Evolutionary conservation across 2,797 vertebrate genomes (phyloP).

Genomic region (Synanceia verrucosa): DNA sequence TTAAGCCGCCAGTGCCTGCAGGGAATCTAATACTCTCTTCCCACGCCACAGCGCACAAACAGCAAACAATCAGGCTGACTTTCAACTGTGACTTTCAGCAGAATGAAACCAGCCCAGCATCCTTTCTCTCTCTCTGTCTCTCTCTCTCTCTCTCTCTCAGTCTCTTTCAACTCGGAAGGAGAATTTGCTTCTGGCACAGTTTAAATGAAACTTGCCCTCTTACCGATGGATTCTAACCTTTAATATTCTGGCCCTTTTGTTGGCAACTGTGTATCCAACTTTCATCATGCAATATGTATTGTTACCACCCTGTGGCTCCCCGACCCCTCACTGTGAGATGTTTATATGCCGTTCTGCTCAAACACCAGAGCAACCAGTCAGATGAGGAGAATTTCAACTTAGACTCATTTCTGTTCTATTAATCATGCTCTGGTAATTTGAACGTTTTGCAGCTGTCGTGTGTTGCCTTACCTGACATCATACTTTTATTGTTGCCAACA

Average conservation of each 20-base stretch:
- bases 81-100: constrained; percentile 80
- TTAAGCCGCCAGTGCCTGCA: constrained; percentile 68
- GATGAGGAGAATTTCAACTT: constrained; percentile 50
- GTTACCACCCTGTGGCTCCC: constrained; percentile 49
- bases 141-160: constrained; percentile 28
- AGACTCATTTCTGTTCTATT: constrained; percentile 40
- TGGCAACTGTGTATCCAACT: constrained; percentile 77
- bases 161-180: constrained; percentile 63
- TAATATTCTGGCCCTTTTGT: constrained; percentile 78
- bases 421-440: constrained; percentile 46
- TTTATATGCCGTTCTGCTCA: constrained; percentile 36
- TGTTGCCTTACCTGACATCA: constrained; percentile 45
- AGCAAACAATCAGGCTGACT: constrained; percentile 78
- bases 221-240: constrained; percentile 78
- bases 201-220: constrained; percentile 83
- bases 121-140: constrained; percentile 12
- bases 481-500: neutral
- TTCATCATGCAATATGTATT: constrained; percentile 76
- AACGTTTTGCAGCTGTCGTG: constrained; percentile 12
- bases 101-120: constrained; percentile 60
- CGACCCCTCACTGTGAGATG: constrained; percentile 52
- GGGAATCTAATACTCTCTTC: constrained; percentile 72
- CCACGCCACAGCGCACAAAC: constrained; percentile 66
- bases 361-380: constrained; percentile 31
- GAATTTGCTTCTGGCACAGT: constrained; percentile 78